Percentiles rank a stretch among this genome's conserved stretches.
These are phyloP conservation scores for Pseudochromis fuscus DNA, from an alignment of 2,797 vertebrate genomes.

Conservation along the genomic window DNA sequence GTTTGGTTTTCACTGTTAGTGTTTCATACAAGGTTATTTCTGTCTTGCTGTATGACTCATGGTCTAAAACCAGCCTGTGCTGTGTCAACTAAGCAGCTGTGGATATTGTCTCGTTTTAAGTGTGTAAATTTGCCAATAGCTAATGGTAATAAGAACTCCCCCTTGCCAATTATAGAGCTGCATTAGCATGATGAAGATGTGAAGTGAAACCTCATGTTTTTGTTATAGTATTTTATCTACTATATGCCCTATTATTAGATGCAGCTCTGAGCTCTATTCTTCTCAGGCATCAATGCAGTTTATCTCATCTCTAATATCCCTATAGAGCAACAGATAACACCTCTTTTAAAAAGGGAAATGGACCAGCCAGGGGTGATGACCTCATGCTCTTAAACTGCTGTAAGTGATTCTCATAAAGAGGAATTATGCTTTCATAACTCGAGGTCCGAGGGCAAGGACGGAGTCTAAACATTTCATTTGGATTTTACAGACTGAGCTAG, in stretches of 20 bases:
- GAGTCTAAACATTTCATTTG: constrained; percentile 19
- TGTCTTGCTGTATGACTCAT: constrained; percentile 26
- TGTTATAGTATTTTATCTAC: constrained; percentile 36
- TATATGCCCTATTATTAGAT: constrained; percentile 22
- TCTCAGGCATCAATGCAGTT: constrained; percentile 34
- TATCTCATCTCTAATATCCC: constrained; percentile 39
- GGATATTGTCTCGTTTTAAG: constrained; percentile 22
- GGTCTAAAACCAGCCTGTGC: constrained; percentile 12
- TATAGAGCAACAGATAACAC: constrained; percentile 27
- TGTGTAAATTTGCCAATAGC: constrained; percentile 35
- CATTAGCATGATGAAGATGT: constrained; percentile 38
- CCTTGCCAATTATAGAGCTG: constrained; percentile 18
- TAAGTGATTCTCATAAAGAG: constrained; percentile 28
- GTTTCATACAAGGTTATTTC: constrained; percentile 28
- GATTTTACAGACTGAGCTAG: constrained; percentile 5
- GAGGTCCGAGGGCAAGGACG: background rate
- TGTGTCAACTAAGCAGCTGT: constrained; percentile 33
- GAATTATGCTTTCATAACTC: constrained; percentile 22
- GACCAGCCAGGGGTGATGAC: constrained; percentile 19
- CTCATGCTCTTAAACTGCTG: constrained; percentile 26
- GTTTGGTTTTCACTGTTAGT: constrained; percentile 43
- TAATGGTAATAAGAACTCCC: constrained; percentile 39
- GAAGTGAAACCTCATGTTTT: constrained; percentile 31
- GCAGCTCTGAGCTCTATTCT: constrained; percentile 27
- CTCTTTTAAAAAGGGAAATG: constrained; percentile 17